Evolutionary conservation across 2,888 invertebrate genomes (phyloP), one percentile per base, ranked within the genome.

Genomic region (Parapristionchus giblindavisi): DNA sequence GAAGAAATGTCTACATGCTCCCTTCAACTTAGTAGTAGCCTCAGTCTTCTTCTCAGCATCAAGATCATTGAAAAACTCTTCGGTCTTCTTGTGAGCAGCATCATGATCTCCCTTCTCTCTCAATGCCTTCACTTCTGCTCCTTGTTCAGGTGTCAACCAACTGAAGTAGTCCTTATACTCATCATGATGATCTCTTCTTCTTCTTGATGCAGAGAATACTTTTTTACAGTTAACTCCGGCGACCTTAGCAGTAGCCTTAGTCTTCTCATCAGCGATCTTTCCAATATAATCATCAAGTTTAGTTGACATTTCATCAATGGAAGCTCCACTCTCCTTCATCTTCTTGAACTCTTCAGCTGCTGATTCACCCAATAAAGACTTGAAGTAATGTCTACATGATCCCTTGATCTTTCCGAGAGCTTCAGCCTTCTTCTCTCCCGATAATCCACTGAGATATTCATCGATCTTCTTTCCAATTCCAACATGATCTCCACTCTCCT

Each of bases 281-380:
- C 73, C 73, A n/a, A 61, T 34, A n/a, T 81, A 65, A 24, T 76
- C 78, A 3, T 77, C 81, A 6, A 58, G 40, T 43, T 58, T 71
- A 38, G 36, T 29, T 21, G 38, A 27, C 2, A 71, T 58, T 11
- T 36, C 40, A 32, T 58, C 43, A 5, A 56, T 38, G 29, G 77
- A 72, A 4, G 80, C 77, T 3, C 84, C 84, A 48, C 72, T 75
- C 63, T 84, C 84, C 72, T 80, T 81, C 77, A 85, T 32, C 40
- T 74, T 60, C 68, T 81, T 81, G 52, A 83, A 27, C 54, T 81
- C 77, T 11, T 61, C 63, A 8, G 79, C 77, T 36, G 77, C 78
- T 1, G 79, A 81, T 11, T 81, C 81, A 54, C 84, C 84, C 36
- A 84, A 80, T 14, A 48, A 61, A 63, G 56, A 70, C 72, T 51